Percentiles rank a stretch among this genome's conserved stretches.
These are phyloP conservation scores for Megaceryle alcyon DNA, from an alignment of 2,797 vertebrate species.

Conservation along the genomic window DNA sequence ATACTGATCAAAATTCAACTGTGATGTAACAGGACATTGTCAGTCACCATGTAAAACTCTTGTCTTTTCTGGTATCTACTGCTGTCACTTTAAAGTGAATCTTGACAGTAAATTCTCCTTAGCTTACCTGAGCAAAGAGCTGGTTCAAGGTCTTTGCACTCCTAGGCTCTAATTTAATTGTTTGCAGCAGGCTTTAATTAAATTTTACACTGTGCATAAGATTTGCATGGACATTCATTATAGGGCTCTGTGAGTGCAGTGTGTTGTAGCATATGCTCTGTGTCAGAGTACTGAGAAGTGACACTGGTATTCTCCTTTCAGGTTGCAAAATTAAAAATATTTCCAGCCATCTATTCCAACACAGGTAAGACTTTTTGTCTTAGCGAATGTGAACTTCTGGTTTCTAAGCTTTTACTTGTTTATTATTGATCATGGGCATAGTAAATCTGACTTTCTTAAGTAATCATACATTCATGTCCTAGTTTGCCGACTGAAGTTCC, in stretches of 20 bases:
- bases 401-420: background rate
- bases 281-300: background rate
- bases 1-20: background rate
- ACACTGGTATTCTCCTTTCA: background rate
- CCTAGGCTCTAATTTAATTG: background rate
- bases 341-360: background rate
- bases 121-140: background rate
- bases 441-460: background rate
- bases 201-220: background rate
- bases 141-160: background rate
- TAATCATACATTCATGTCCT: background rate
- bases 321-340: background rate
- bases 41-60: background rate
- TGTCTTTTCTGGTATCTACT: background rate
- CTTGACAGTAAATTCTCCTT: background rate
- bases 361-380: background rate
- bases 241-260: background rate
- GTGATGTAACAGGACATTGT: background rate
- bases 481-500: background rate
- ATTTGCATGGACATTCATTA: background rate
- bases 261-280: background rate
- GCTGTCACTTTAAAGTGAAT: background rate
- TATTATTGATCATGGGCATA: background rate
- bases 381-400: background rate
- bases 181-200: background rate